Evolutionary conservation across 1,140 invertebrate species (phyloP).

Genomic region (Spodoptera frugiperda): DNA sequence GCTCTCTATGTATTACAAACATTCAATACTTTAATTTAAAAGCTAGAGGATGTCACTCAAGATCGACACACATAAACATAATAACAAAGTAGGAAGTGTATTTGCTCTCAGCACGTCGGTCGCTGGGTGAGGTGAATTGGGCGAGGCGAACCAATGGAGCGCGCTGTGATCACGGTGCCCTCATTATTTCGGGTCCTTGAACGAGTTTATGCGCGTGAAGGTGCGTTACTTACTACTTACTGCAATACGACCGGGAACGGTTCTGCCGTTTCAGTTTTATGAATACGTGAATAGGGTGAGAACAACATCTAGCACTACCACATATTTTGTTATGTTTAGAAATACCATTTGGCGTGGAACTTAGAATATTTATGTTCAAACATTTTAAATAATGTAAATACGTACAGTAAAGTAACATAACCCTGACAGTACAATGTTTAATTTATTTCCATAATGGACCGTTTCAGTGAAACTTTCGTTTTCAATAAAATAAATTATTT

Average conservation of each 20-base stretch:
- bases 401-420: constrained; percentile 4
- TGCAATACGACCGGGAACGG: constrained; percentile 47
- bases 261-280: constrained; percentile 50
- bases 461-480: background rate
- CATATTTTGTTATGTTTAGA: constrained; percentile 32
- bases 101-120: constrained; percentile 13
- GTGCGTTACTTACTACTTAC: constrained; percentile 43
- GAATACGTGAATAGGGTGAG: constrained; percentile 48
- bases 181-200: constrained; percentile 61
- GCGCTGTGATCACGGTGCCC: constrained; percentile 47
- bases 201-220: constrained; percentile 56
- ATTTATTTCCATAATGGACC: background rate
- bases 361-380: constrained; percentile 7
- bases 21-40: constrained; percentile 8
- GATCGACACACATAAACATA: constrained; percentile 7
- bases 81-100: constrained; percentile 35
- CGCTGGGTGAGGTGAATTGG: constrained; percentile 36
- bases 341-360: constrained; percentile 1
- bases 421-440: background rate
- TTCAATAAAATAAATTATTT: constrained; percentile 12
- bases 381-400: constrained; percentile 8
- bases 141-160: constrained; percentile 44
- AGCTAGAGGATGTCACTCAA: constrained; percentile 16
- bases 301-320: constrained; percentile 33
- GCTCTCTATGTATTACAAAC: constrained; percentile 88